Percentiles rank a stretch among this genome's conserved stretches.
These are phyloP conservation scores for Erythrolamprus reginae DNA, from an alignment of 2,113 vertebrate genomes.

Conservation along the genomic window DNA sequence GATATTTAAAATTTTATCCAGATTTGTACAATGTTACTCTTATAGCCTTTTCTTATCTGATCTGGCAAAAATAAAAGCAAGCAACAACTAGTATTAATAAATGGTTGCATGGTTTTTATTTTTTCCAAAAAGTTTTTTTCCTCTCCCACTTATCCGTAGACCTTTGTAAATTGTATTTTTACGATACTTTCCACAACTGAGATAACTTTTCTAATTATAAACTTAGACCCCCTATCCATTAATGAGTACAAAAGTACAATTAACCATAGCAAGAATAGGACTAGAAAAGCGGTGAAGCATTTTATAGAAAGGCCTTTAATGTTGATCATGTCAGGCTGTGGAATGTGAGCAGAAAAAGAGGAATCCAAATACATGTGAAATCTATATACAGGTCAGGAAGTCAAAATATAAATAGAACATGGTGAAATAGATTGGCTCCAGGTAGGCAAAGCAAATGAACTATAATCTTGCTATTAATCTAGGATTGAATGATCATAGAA, in stretches of 20 bases:
- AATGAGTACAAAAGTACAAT: conserved; percentile 18
- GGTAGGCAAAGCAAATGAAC: too few species aligned
- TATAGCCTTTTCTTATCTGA: not conserved
- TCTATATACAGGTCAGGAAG: not conserved
- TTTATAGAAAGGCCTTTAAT: not conserved
- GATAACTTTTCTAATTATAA: not conserved
- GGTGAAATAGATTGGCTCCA: too few species aligned
- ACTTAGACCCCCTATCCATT: not conserved
- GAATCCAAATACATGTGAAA: not conserved
- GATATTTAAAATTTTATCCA: not conserved
- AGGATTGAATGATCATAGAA: too few species aligned
- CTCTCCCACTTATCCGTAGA: not conserved
- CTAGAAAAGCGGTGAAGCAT: not conserved
- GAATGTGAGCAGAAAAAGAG: not conserved
- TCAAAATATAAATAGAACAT: not conserved
- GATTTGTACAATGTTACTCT: not conserved
- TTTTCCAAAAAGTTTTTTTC: not conserved
- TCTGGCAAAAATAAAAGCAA: not conserved
- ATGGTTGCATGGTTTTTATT: not conserved
- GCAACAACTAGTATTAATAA: too few species aligned
- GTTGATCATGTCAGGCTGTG: not conserved
- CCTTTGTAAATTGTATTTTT: not conserved
- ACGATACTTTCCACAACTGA: not conserved
- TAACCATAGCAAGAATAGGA: not conserved
- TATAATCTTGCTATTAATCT: too few species aligned